These are phyloP conservation scores for Phragmatobia fuliginosa DNA, from an alignment of 2,888 invertebrate species.

Conservation along the genomic window DNA sequence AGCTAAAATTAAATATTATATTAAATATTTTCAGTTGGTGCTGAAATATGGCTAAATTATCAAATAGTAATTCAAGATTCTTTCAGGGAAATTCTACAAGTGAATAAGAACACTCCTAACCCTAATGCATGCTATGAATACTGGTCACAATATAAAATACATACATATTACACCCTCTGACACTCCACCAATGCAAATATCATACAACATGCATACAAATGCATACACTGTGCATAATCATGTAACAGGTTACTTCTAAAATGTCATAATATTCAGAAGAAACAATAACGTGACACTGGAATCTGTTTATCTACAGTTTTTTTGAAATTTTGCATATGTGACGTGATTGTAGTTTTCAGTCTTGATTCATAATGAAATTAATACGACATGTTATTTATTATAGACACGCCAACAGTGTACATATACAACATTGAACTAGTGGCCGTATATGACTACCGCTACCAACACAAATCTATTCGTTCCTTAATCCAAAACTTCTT, in stretches of 20 bases:
- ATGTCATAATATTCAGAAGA: not conserved
- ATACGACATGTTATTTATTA: no score
- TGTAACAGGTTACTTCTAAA: not conserved
- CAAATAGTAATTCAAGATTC: not conserved
- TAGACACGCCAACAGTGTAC: no score
- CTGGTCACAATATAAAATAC: not conserved
- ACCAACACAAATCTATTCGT: no score
- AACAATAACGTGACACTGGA: not conserved
- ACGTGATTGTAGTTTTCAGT: no score
- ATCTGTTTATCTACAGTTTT: not conserved
- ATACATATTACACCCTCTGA: not conserved
- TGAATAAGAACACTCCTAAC: not conserved
- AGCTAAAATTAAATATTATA: no score
- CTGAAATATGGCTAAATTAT: no score
- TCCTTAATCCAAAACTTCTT: no score
- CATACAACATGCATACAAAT: not conserved
- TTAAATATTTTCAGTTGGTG: no score
- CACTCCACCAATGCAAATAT: not conserved
- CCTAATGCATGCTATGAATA: not conserved
- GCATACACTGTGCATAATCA: not conserved
- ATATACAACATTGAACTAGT: no score
- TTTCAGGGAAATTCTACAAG: not conserved
- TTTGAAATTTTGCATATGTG: not conserved
- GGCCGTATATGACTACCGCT: no score
- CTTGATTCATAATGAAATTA: no score